phyloP scores from a whole-genome alignment of 2,113 vertebrate species.

The Gymnarchus niloticus region DNA sequence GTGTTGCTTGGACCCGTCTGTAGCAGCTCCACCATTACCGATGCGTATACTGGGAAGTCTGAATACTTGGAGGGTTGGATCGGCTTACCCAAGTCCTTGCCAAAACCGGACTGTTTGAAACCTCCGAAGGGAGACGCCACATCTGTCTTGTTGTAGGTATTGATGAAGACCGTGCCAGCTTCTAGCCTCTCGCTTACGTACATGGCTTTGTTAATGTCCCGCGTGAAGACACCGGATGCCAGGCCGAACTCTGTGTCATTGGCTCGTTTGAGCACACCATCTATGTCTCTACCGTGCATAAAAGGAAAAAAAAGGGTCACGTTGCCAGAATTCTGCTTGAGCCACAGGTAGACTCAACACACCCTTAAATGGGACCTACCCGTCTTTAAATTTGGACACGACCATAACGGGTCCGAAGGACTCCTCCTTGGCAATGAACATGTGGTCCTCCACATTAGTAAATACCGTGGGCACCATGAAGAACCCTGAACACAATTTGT shows the following conservation, averaged over 20 bases:
- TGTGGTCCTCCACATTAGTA: conserved; percentile 72
- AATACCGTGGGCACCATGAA: conserved; percentile 78
- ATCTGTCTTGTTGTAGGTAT: conserved; percentile 97
- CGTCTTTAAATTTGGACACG: conserved; percentile 89
- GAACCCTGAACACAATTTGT: conserved; percentile 55
- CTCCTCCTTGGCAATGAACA: conserved; percentile 71
- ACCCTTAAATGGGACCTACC: conserved; percentile 60
- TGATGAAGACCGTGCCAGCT: conserved; percentile 92
- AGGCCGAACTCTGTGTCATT: conserved; percentile 90
- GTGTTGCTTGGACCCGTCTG: not conserved
- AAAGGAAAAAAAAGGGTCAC: not conserved
- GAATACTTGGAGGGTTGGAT: not conserved
- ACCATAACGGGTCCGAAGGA: conserved; percentile 95
- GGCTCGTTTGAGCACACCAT: conserved; percentile 81
- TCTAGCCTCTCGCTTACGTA: conserved; percentile 88
- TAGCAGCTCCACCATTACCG: not conserved
- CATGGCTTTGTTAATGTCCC: conserved; percentile 91
- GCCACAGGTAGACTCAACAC: no score
- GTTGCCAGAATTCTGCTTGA: not conserved
- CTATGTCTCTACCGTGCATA: conserved; percentile 65
- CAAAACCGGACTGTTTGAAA: conserved; percentile 94
- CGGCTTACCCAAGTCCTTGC: conserved; percentile 88
- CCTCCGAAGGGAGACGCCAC: conserved; percentile 93
- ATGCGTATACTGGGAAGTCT: not conserved
- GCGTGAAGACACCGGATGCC: conserved; percentile 92